Conservation (phyloP, 2,888 invertebrate genomes). For the Diarsia brunnea region DNA sequence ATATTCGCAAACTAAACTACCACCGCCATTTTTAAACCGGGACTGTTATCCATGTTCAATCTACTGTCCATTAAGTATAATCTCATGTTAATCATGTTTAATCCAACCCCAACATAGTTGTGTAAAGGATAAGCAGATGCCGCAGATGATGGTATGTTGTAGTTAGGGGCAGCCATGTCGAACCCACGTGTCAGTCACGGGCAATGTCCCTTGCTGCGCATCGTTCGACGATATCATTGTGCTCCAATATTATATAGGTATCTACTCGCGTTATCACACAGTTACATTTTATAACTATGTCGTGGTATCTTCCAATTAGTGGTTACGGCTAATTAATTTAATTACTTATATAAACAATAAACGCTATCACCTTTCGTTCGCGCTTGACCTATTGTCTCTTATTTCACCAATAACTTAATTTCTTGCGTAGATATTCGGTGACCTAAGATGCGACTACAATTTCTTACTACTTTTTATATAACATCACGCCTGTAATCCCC, state of each 20-base stretch:
- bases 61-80: too few relatives aligned
- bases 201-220: background rate
- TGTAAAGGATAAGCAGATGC: too few relatives aligned
- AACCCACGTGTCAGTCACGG: background rate
- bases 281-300: constrained; percentile 5
- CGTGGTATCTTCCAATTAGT: constrained; percentile 9
- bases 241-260: background rate
- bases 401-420: background rate
- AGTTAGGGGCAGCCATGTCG: too few relatives aligned
- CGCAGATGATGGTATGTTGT: too few relatives aligned
- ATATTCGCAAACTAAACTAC: too few relatives aligned
- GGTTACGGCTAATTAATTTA: background rate
- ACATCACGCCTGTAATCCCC: too few relatives aligned
- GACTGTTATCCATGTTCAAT: too few relatives aligned
- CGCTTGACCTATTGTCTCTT: background rate
- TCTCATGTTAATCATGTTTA: too few relatives aligned
- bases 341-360: constrained; percentile 2
- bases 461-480: background rate
- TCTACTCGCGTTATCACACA: background rate
- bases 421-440: background rate
- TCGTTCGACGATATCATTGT: background rate
- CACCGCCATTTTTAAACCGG: too few relatives aligned
- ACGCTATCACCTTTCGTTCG: constrained; percentile 1
- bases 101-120: too few relatives aligned
- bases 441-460: background rate